phyloP scores from a whole-genome alignment of 2,113 vertebrate species.

The Menura novaehollandiae region DNA sequence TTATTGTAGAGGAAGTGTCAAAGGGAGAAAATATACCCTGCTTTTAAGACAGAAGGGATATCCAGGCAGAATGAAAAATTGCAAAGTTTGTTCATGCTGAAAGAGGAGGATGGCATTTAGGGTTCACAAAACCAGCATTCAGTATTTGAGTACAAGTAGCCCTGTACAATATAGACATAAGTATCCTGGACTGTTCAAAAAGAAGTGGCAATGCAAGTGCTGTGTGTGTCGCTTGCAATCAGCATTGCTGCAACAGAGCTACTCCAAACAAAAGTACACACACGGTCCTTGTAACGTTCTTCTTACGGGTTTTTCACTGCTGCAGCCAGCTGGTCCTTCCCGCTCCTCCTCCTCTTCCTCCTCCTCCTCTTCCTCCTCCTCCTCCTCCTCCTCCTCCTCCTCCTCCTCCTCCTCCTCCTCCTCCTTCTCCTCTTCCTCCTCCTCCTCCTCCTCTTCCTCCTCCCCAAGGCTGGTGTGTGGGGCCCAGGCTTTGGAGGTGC shows the following conservation, averaged over 20 bases:
- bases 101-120: not conserved
- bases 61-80: not conserved
- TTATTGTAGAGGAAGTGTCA: not conserved
- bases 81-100: not conserved
- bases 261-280: not conserved
- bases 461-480: not conserved
- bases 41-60: not conserved
- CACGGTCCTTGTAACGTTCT: not conserved
- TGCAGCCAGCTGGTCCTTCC: not conserved
- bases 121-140: not conserved
- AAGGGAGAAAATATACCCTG: not conserved
- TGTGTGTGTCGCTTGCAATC: not conserved
- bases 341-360: not conserved
- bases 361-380: not conserved
- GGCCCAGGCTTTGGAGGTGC: not conserved
- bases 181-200: not conserved
- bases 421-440: not conserved
- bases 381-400: not conserved
- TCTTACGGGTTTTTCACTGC: not conserved
- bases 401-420: not conserved
- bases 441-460: not conserved
- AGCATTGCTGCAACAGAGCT: not conserved
- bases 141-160: not conserved
- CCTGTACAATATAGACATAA: not conserved
- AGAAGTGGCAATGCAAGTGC: fast-evolving